These are phyloP conservation scores for Paralvinella palmiformis DNA, from an alignment of 1,140 invertebrate species.

Conservation along the genomic window DNA sequence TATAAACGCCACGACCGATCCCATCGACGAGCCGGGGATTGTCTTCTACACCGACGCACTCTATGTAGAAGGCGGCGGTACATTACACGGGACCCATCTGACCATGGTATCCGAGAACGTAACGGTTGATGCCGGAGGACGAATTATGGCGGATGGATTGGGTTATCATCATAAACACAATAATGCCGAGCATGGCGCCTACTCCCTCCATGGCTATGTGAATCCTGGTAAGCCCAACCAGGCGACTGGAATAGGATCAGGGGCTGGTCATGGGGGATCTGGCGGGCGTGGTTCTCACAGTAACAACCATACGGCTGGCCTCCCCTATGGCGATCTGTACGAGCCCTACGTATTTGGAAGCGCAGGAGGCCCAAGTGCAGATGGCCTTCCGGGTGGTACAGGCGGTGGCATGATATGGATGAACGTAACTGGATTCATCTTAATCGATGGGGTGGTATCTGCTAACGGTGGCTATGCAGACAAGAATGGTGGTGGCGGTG, in stretches of 20 bases:
- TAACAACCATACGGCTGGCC: conserved; percentile 21
- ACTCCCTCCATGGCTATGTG: conserved; percentile 30
- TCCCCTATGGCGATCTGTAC: conserved; percentile 35
- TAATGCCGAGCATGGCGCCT: conserved; percentile 24
- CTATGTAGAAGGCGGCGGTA: conserved; percentile 33
- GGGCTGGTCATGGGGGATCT: conserved; percentile 29
- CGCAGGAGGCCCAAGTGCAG: conserved; percentile 25
- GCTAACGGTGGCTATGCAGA: conserved; percentile 29
- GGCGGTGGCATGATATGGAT: conserved; percentile 37
- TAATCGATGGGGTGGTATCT: conserved; percentile 34
- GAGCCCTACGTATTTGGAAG: conserved; percentile 34
- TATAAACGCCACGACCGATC: conserved; percentile 34
- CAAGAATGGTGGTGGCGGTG: conserved; percentile 26
- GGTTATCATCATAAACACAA: conserved; percentile 29
- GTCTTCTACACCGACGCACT: conserved; percentile 25
- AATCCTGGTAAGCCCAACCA: conserved; percentile 27
- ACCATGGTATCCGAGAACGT: conserved; percentile 31
- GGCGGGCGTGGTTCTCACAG: conserved; percentile 24
- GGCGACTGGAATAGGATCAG: conserved; percentile 21
- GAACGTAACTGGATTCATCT: conserved; percentile 34
- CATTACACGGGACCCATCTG: conserved; percentile 30
- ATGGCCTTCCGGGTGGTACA: conserved; percentile 22
- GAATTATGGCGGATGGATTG: conserved; percentile 29
- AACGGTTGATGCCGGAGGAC: conserved; percentile 33
- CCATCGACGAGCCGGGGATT: conserved; percentile 31